Evolutionary conservation across 2,888 invertebrate genomes (phyloP), one percentile per base, ranked within the genome.

Genomic region (Cataglyphis cursor): DNA sequence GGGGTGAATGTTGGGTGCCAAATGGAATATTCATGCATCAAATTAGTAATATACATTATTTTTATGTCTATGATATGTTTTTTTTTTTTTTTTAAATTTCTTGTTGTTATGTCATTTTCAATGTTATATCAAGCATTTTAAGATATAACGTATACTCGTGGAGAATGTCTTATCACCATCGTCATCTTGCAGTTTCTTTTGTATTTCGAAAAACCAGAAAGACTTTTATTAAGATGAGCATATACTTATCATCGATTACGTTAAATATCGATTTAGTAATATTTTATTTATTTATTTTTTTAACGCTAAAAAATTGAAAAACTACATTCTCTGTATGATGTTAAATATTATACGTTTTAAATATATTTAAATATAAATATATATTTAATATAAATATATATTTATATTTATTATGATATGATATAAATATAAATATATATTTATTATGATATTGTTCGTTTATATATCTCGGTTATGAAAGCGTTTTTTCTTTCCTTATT

Each of bases 31-130:
- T 76, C 80, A 62, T 64, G 80, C 35, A 65, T 44, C 74, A 87
- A 85, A 89, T 89, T 89, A 84, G 84, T 72, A 84, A 75, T 81
- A 84, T 89, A 87, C 81, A 89, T 89, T 89, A 89, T 82, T 83
- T 83, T 80, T 85, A 10, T 61, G 28, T 21, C 0, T 21, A 44
- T 54, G 8, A 18, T n/a, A 35, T n/a, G 1, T 28, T 28, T 28
- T 28, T 28, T n/a, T 70, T n/a, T 6, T 74, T 48, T 80, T 80
- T 57, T 57, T 8, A 2, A 41, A 3, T 41, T 73, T 73, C 1
- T 68, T 41, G 48, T 6, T 5, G 18, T 15, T 54, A 8, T 51
- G 5, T 0, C 10, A 28, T 31, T 62, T 74, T 74, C 31, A 44
- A 15, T 9, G 15, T 41, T n/a, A 41, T 6, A 24, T 12, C 12